Evolutionary conservation across 2,888 invertebrate species (phyloP).

Genomic region (Hydrotaea cyrtoneurina): DNA sequence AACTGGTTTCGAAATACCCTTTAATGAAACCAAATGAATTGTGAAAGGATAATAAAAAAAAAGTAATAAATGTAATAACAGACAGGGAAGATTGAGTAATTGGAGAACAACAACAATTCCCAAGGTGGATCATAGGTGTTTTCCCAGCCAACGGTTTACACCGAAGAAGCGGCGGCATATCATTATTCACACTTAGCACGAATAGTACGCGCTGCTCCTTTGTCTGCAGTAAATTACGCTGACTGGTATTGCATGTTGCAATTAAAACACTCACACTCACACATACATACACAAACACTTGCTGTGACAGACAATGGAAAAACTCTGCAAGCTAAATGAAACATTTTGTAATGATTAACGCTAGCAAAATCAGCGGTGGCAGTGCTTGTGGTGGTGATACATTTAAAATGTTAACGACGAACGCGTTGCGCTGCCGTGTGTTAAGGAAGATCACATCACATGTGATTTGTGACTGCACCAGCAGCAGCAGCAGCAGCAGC

Average conservation of each 20-base stretch:
- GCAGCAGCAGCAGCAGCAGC: too few species aligned
- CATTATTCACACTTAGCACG: constrained; percentile 14
- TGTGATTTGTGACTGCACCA: constrained; percentile 9
- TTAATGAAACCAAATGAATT: too few species aligned
- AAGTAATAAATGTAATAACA: too few species aligned
- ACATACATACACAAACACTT: too few species aligned
- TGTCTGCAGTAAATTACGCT: neutral
- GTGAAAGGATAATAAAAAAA: too few species aligned
- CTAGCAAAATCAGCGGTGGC: neutral
- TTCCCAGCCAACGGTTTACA: neutral
- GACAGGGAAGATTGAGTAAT: too few species aligned
- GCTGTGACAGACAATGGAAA: too few species aligned
- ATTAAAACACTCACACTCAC: too few species aligned
- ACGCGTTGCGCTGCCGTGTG: neutral
- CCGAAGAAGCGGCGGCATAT: neutral
- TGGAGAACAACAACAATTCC: neutral
- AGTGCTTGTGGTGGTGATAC: neutral
- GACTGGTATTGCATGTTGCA: too few species aligned
- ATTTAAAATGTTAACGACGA: neutral
- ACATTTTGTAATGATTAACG: constrained; percentile 10
- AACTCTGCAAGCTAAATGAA: neutral
- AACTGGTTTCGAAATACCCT: too few species aligned
- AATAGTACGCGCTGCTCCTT: neutral
- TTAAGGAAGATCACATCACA: constrained; percentile 53
- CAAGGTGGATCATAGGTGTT: neutral